These are phyloP conservation scores for Thermophis baileyi DNA, from an alignment of 2,113 vertebrate species.

Conservation along the genomic window DNA sequence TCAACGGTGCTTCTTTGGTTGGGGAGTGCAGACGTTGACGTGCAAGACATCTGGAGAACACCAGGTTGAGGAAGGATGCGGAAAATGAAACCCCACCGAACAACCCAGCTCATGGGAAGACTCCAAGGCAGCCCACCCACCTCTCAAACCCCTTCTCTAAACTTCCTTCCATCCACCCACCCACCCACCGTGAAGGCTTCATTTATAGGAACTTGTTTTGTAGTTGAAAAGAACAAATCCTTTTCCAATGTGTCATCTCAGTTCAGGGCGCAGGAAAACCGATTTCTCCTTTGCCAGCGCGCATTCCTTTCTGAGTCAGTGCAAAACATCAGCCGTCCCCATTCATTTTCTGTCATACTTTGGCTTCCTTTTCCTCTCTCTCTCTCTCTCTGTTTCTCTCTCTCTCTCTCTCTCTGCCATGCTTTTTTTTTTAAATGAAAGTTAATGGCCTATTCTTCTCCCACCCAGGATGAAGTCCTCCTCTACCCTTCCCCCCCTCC, in stretches of 20 bases:
- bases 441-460: conserved; percentile 30
- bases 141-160: neutral
- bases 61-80: neutral
- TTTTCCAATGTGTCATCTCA: neutral
- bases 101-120: neutral
- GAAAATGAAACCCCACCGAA: neutral
- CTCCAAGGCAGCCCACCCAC: neutral
- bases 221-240: neutral
- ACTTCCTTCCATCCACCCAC: neutral
- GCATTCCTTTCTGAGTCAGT: neutral
- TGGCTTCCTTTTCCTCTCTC: neutral
- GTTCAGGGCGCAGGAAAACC: neutral
- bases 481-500: conserved; percentile 8
- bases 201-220: neutral
- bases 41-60: neutral
- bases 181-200: too few relatives aligned
- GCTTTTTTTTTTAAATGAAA: conserved; percentile 13
- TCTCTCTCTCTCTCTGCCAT: neutral
- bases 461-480: conserved; percentile 31
- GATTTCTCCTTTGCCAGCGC: neutral
- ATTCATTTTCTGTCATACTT: neutral
- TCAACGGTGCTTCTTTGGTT: neutral
- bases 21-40: neutral
- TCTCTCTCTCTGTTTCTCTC: neutral
- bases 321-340: neutral